Percentiles rank a stretch among this genome's conserved stretches.
Conservation (phyloP, 2,113 vertebrate genomes). For the Oncorhynchus tshawytscha region DNA sequence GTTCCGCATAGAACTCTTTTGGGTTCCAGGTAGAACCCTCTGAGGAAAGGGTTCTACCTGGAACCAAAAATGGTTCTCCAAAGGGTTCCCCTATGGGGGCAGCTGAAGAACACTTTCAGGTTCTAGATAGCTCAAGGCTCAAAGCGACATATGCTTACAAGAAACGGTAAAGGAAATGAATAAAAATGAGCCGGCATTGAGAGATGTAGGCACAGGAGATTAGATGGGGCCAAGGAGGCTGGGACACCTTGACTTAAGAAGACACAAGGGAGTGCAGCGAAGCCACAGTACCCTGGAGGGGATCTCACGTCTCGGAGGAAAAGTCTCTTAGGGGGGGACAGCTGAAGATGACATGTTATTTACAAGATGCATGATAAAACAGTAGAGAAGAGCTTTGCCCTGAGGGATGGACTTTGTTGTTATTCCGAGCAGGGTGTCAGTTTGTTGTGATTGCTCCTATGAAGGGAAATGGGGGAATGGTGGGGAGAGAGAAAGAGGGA, state of each 20-base stretch:
- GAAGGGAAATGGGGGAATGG: conserved; percentile 14
- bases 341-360: background rate
- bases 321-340: too few relatives aligned
- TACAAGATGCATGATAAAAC: conserved; percentile 21
- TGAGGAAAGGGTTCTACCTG: too few relatives aligned
- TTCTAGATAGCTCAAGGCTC: too few relatives aligned
- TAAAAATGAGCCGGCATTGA: background rate
- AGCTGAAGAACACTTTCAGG: too few relatives aligned
- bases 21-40: too few relatives aligned
- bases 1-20: too few relatives aligned
- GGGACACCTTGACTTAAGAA: background rate
- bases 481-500: conserved; percentile 26
- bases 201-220: background rate
- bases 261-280: too few relatives aligned
- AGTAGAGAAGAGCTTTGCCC: conserved; percentile 30
- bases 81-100: too few relatives aligned
- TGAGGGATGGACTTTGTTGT: conserved; percentile 36
- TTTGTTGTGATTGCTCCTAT: conserved; percentile 52
- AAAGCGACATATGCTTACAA: too few relatives aligned
- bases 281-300: too few relatives aligned
- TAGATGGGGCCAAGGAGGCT: background rate
- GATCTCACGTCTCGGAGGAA: too few relatives aligned
- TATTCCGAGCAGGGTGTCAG: conserved; percentile 44
- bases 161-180: background rate
- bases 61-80: too few relatives aligned